Evolutionary conservation across 2,888 invertebrate genomes (phyloP), one percentile per base, ranked within the genome.

Genomic region (Maniola hyperantus): DNA sequence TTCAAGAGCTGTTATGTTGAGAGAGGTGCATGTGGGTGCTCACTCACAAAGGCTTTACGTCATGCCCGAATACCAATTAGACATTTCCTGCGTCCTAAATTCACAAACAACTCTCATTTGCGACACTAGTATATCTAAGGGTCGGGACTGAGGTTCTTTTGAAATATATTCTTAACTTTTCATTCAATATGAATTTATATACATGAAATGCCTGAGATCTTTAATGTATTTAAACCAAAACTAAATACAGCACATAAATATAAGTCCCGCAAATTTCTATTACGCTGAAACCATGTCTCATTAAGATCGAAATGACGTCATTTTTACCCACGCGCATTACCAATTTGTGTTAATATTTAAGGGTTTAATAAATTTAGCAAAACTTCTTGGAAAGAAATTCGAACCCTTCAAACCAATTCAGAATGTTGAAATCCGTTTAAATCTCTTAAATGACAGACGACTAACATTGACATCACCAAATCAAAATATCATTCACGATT

Each of bases 1-100:
- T 36, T 34, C 20, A 20, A 42, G 42, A 18, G 42, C 39, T 13
- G 39, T 42, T 57, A 57, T 42, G 57, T 57, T 20, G 20, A 42
- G 36, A 0, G 36, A 42, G 20, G 13, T 42, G 13, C 42, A 39
- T 11, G 20, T 11, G 18, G 20, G 42, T 11, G 57, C 57, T 11
- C 59, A 7, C 46, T 26, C 26, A 34, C 33, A 33, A 46, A 46
- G n/a, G 13, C 11, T 57, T 46, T 33, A 6, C 26, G 46, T 57
- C 20, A 13, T 42, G 57, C 42, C 18, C 2, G 42, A 39, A 36
- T 36, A 36, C 34, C 10, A 55, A 57, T 42, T 42, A 57, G 20
- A 57, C 42, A 50, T 50, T 50, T 10, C 15, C n/a, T 20, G 15
- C 20, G 11, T 18, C 8, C 11, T 11, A 11, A 15, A n/a, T 15